Base-by-base conservation (phyloP, 2,113 vertebrate genomes). In the Bubo scandiacus region DNA sequence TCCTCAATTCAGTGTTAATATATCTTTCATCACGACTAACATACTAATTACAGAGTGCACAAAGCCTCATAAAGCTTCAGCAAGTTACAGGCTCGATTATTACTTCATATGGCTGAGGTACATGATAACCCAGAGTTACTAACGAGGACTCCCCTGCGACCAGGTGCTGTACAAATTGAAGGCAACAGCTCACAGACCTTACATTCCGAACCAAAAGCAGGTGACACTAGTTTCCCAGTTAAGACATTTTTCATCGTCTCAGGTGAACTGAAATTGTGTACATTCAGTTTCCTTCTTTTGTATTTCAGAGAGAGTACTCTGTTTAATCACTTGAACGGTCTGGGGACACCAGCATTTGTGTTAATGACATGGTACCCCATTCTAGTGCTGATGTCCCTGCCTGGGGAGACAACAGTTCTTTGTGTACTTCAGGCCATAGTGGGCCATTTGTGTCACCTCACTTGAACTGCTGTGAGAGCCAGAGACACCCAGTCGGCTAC, bases 61-160 rank as follows among this genome's bases (percentile, higher is more conserved):
- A 90, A 65, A 84, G 75, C 26, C 84, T 89, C 68, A 83, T 38
- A 96, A 90, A 93, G n/a, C 71, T 95, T 57, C 61, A 94, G 73
- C 36, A 75, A 91, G 72, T 81, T 84, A 84, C 68, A 89, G 42
- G 54, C 18, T 94, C n/a, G 43, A 42, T 62, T 85, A 84, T 61
- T 92, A 45, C 23, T 89, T 84, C 68, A 45, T 57, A 65, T n/a
- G 83, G 34, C 16, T 58, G 62, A 90, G 58, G 17, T 88, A 75
- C 25, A 63, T 23, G 65, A 84, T 65, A 88, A 86, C 20, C 20
- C 54, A 54, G 4, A 54, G 70, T 68, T 66, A 87, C 1, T 2
- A 90, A 68, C 20, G 45, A 81, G 70, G 57, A 84, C 66, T 72
- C 40, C 29, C 23, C 66, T 34, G 4, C 55, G 74, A 49, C 55